These are phyloP conservation scores for Cheilosia urbana DNA, from an alignment of 2,888 invertebrate species.

Conservation along the genomic window DNA sequence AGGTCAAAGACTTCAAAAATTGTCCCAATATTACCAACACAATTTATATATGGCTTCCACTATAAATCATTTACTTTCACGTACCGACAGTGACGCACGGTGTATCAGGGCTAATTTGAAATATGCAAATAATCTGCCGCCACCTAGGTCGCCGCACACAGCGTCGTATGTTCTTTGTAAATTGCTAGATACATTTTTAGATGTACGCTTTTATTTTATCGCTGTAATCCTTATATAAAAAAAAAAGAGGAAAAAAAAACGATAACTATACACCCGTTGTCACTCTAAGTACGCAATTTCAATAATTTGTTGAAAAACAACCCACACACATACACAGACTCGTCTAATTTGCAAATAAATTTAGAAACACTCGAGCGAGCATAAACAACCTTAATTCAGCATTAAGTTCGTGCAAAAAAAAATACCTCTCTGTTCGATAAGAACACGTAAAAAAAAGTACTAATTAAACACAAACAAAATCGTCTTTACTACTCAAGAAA, in stretches of 20 bases:
- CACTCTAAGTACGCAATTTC: background rate
- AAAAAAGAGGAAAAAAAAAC: background rate
- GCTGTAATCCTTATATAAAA: conserved; percentile 3
- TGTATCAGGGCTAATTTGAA: conserved; percentile 32
- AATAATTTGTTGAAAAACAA: conserved; percentile 11
- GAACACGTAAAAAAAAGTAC: conserved; percentile 1
- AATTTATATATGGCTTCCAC: background rate
- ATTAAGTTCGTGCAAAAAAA: conserved; percentile 7
- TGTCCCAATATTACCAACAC: too few species aligned
- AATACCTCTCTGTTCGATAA: conserved; percentile 1
- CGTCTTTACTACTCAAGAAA: conserved; percentile 2
- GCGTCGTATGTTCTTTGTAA: conserved; percentile 13
- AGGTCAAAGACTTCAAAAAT: too few species aligned
- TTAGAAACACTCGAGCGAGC: conserved; percentile 28
- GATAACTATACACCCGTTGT: background rate
- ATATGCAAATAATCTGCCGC: conserved; percentile 39
- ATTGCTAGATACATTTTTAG: conserved; percentile 21
- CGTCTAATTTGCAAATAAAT: conserved; percentile 31
- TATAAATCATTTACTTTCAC: conserved; percentile 39
- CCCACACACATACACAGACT: background rate
- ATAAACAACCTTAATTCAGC: conserved; percentile 42
- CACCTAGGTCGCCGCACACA: background rate
- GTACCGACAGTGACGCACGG: conserved; percentile 17
- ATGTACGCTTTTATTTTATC: conserved; percentile 29
- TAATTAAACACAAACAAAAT: conserved; percentile 42